A percentile compares a stretch with the other conserved stretches of the same genome.
Evolutionary conservation across 2,797 vertebrate species (phyloP).

Genomic region (Coreius guichenoti): DNA sequence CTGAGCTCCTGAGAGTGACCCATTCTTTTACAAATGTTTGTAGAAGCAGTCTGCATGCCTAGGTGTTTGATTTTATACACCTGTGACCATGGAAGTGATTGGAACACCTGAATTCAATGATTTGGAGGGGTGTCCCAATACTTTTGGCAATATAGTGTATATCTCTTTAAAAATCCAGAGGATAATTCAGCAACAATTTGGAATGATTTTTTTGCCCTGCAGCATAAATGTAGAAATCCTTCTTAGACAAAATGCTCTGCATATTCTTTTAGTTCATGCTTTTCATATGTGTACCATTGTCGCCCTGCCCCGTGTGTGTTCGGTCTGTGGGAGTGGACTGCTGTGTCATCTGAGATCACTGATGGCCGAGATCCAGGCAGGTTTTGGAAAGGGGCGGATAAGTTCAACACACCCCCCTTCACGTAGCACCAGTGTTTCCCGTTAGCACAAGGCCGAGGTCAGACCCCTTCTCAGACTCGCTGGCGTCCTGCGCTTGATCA

Average conservation of each 20-base stretch:
- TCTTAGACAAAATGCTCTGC: not conserved
- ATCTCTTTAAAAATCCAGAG: not conserved
- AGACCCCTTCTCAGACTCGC: constrained; percentile 29
- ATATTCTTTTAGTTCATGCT: not conserved
- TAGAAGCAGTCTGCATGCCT: too few species aligned
- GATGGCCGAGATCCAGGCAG: not conserved
- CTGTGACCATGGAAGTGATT: too few species aligned
- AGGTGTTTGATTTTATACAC: too few species aligned
- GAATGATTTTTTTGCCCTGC: not conserved
- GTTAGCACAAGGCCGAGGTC: constrained; percentile 27
- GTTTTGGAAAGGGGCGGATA: not conserved
- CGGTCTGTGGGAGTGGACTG: not conserved
- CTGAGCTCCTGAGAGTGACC: too few species aligned
- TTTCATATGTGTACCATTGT: not conserved
- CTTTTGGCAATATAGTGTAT: too few species aligned
- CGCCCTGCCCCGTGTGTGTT: not conserved
- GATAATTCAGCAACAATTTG: not conserved
- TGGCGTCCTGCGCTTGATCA: constrained; percentile 18
- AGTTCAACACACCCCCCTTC: not conserved
- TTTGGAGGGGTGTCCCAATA: too few species aligned
- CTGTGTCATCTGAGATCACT: constrained; percentile 23
- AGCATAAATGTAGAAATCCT: constrained; percentile 5
- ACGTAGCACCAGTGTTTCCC: not conserved
- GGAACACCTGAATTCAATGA: too few species aligned
- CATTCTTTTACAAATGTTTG: too few species aligned